Evolutionary conservation across 2,113 vertebrate species (phyloP).

Genomic region (Gopherus flavomarginatus): DNA sequence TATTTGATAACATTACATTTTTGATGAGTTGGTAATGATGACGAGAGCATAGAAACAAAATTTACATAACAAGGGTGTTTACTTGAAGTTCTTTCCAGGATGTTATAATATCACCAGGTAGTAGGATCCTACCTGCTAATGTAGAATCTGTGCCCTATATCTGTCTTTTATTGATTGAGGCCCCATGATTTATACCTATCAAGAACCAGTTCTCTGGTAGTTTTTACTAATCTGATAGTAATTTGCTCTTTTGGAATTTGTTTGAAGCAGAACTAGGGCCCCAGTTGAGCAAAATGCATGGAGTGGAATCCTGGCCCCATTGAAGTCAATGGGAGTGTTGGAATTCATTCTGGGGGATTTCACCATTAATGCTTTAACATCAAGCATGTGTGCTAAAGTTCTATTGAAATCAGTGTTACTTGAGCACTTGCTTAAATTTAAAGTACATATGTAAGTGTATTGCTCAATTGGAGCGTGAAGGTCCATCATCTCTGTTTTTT

Average conservation of each 20-base stretch:
- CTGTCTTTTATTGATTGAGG: not conserved
- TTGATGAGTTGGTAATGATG: not conserved
- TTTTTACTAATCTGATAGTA: not conserved
- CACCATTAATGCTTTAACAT: not conserved
- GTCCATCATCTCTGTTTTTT: not conserved
- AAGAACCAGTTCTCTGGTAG: not conserved
- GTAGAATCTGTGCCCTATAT: not conserved
- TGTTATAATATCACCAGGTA: not conserved
- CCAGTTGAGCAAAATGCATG: not conserved
- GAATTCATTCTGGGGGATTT: not conserved
- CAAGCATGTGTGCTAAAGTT: not conserved
- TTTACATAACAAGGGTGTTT: not conserved
- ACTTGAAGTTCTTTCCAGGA: not conserved
- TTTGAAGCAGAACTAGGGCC: not conserved
- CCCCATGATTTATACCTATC: not conserved
- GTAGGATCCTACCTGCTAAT: not conserved
- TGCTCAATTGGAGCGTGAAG: not conserved
- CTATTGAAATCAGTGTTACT: not conserved
- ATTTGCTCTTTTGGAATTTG: not conserved
- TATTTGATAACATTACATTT: not conserved
- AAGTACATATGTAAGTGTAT: not conserved
- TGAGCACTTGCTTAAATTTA: not conserved
- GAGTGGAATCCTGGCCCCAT: not conserved
- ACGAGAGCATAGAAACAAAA: not conserved
- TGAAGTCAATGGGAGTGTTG: not conserved